Evolutionary conservation across 2,113 vertebrate genomes (phyloP).

Genomic region (Tachysurus fulvidraco): DNA sequence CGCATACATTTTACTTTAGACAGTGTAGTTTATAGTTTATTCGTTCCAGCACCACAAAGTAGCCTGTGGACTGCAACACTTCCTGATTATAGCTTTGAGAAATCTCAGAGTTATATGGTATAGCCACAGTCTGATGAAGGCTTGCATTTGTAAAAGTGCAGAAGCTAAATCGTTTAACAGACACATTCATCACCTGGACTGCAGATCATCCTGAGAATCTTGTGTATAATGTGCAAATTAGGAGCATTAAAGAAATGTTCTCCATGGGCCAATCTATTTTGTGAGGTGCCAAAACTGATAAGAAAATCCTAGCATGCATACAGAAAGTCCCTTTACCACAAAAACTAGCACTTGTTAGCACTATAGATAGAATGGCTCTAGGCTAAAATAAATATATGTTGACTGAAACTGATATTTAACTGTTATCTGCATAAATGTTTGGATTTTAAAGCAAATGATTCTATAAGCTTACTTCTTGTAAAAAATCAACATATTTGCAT

Average conservation of each 20-base stretch:
- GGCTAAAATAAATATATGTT: neutral
- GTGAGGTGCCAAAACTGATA: neutral
- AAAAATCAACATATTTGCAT: neutral
- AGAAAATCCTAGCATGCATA: neutral
- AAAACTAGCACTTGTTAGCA: neutral
- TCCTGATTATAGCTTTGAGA: constrained; percentile 25
- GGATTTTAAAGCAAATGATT: neutral
- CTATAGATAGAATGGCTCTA: neutral
- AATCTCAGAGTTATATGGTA: constrained; percentile 6
- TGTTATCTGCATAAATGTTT: neutral
- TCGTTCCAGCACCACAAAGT: neutral
- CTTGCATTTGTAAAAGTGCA: neutral
- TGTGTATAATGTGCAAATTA: neutral
- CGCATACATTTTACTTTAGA: constrained; percentile 3
- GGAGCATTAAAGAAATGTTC: neutral
- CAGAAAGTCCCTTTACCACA: neutral
- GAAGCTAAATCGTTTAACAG: neutral
- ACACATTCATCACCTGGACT: constrained; percentile 8
- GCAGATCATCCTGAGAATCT: neutral
- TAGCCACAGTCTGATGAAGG: neutral
- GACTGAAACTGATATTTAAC: neutral
- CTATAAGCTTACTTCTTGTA: neutral
- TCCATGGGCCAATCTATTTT: neutral
- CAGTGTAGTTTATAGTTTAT: neutral
- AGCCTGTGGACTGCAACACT: constrained; percentile 14